phyloP scores from a whole-genome alignment of 2,888 invertebrate species.

The Willowsia nigromaculata region DNA sequence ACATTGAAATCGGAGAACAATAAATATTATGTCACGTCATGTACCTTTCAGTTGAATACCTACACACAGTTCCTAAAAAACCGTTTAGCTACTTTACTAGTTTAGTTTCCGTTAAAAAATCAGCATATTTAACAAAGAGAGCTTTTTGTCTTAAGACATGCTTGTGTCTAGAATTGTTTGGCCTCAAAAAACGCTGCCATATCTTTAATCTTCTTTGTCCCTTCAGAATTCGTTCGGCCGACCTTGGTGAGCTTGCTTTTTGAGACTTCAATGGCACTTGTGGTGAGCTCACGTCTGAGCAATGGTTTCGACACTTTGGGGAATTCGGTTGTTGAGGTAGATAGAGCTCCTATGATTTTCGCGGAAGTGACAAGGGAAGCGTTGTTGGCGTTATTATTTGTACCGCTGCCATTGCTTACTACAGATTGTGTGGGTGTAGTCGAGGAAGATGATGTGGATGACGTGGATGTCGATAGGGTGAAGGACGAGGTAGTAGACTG shows the following conservation, averaged over 20 bases:
- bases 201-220: conserved; percentile 84
- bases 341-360: conserved; percentile 22
- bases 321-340: conserved; percentile 68
- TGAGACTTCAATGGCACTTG: conserved; percentile 75
- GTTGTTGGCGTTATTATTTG: conserved; percentile 4
- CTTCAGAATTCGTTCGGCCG: conserved; percentile 65
- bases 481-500: neutral
- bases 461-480: conserved; percentile 1
- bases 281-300: conserved; percentile 74
- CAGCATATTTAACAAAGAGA: neutral
- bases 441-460: neutral
- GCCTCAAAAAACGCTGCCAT: conserved; percentile 92
- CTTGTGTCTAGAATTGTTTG: conserved; percentile 81
- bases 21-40: neutral
- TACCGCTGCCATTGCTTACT: neutral
- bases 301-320: conserved; percentile 68
- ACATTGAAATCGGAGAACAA: neutral
- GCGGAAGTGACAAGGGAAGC: neutral
- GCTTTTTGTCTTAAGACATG: neutral
- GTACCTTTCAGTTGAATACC: neutral
- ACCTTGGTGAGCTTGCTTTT: conserved; percentile 70
- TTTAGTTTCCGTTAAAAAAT: neutral
- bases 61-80: neutral
- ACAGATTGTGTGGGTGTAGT: neutral
- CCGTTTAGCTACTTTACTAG: neutral